These are phyloP conservation scores for Cyprinodon variegatus DNA, from an alignment of 2,113 vertebrate genomes.

Conservation along the genomic window DNA sequence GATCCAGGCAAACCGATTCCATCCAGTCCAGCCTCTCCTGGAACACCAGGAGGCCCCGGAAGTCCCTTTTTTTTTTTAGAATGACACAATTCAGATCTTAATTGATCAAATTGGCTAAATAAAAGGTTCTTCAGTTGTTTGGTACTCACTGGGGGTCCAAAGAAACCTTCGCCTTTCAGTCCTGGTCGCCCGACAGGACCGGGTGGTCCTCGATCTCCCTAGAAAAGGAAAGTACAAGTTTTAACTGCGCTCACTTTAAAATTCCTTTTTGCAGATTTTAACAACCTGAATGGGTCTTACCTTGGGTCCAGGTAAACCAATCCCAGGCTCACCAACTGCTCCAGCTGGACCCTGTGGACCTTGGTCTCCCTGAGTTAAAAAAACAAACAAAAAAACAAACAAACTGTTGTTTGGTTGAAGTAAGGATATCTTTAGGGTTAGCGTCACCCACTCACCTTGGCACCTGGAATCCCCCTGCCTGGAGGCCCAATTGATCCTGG, in stretches of 20 bases:
- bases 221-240: slow-evolving; percentile 13
- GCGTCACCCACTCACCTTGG: slow-evolving; percentile 60
- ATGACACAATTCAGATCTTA: neutral
- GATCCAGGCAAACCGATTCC: slow-evolving; percentile 84
- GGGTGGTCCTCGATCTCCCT: slow-evolving; percentile 81
- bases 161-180: slow-evolving; percentile 82
- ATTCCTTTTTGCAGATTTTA: neutral
- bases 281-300: slow-evolving; percentile 66
- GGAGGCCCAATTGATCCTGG: slow-evolving; percentile 64
- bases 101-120: neutral
- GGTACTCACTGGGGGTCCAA: slow-evolving; percentile 82
- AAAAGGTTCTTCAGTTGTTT: neutral
- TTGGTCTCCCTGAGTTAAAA: slow-evolving; percentile 80
- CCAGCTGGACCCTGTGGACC: slow-evolving; percentile 81
- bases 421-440: too few species aligned
- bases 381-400: too few species aligned
- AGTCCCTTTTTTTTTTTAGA: slow-evolving; percentile 75
- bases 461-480: slow-evolving; percentile 69
- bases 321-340: slow-evolving; percentile 77
- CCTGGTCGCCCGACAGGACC: slow-evolving; percentile 80
- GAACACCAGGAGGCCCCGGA: slow-evolving; percentile 77
- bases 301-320: slow-evolving; percentile 80
- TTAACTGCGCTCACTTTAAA: neutral
- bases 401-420: neutral
- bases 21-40: slow-evolving; percentile 81